Evolutionary conservation across 2,888 invertebrate genomes (phyloP), one percentile per base, ranked within the genome.

Genomic region (Boloria euphrosyne): DNA sequence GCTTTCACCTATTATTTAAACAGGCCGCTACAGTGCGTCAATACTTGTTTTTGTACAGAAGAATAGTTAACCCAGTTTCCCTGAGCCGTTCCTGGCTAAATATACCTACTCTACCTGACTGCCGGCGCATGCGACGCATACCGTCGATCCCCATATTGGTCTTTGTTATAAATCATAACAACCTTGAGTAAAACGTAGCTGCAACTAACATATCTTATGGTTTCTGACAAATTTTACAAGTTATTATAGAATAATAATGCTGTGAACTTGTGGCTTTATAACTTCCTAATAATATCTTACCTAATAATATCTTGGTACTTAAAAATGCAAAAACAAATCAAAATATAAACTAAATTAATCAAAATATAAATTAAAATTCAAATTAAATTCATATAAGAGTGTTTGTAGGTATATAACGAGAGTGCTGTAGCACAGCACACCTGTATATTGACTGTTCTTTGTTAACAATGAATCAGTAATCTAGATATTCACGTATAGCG

Each of bases 1-100:
- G 80, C 83, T 88, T 89, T 87, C 86, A 79, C 82, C 73, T 69
- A 71, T 72, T 75, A 70, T 70, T 66, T 58, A 74, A 73, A 74
- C 71, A 73, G 74, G 71, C 62, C 70, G 68, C 55, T 63, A 57
- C 57, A 78, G 86, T 84, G 84, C 83, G 84, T 85, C 89, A 88
- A 84, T 83, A 80, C 81, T 79, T 84, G 82, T 88, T 87, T 85
- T 85, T 80, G 77, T 84, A 82, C 80, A 80, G 83, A 83, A 81
- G 81, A 88, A 90, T 89, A 90, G 90, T 89, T 91, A 90, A 91
- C 91, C 91, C 83, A 91, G 83, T 84, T 91, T 83, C 82, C 64
- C 70, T 67, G 68, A 68, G 72, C 71, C 76, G 78, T 80, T 82
- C 73, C 76, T 69, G 69, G 74, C 80, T 81, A 81, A 78, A 79